Percentiles rank a stretch among this genome's conserved stretches.
Evolutionary conservation across 2,797 vertebrate genomes (phyloP).

Genomic region (Vultur gryphus): DNA sequence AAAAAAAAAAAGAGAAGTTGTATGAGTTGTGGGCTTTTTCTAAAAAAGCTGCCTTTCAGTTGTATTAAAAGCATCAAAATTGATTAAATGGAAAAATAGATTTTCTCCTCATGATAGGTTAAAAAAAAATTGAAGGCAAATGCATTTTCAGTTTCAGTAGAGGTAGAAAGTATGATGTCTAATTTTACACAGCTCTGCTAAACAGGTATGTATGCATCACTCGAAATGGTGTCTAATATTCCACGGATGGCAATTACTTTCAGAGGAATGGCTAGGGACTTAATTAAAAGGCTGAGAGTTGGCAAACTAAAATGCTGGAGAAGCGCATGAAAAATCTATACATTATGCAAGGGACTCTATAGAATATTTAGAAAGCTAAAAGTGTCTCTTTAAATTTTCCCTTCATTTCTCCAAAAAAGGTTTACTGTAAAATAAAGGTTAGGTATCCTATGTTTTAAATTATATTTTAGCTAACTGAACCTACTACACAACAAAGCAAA

Average conservation of each 20-base stretch:
- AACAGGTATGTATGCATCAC: constrained; percentile 51
- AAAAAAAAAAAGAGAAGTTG: background rate
- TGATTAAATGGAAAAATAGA: constrained; percentile 57
- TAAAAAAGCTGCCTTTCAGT: constrained; percentile 58
- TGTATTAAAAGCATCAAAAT: constrained; percentile 64
- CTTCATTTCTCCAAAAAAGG: constrained; percentile 45
- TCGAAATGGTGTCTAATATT: constrained; percentile 69
- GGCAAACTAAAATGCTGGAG: constrained; percentile 60
- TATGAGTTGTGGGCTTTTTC: background rate
- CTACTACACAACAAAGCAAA: constrained; percentile 62
- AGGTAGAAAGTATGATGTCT: constrained; percentile 37
- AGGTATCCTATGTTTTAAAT: constrained; percentile 45
- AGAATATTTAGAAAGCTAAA: constrained; percentile 65
- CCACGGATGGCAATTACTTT: constrained; percentile 71
- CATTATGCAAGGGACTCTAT: constrained; percentile 53
- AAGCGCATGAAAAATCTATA: constrained; percentile 70
- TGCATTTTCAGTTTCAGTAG: constrained; percentile 55
- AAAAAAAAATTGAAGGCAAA: constrained; percentile 41
- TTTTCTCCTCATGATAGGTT: constrained; percentile 44
- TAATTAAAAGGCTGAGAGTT: constrained; percentile 75
- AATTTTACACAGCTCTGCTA: constrained; percentile 56
- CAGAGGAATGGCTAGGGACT: constrained; percentile 71
- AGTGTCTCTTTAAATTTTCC: constrained; percentile 47
- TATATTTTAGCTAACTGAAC: constrained; percentile 44
- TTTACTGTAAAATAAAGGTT: constrained; percentile 55